These are phyloP conservation scores for Buphagus erythrorhynchus DNA, from an alignment of 2,797 vertebrate species.

Conservation along the genomic window DNA sequence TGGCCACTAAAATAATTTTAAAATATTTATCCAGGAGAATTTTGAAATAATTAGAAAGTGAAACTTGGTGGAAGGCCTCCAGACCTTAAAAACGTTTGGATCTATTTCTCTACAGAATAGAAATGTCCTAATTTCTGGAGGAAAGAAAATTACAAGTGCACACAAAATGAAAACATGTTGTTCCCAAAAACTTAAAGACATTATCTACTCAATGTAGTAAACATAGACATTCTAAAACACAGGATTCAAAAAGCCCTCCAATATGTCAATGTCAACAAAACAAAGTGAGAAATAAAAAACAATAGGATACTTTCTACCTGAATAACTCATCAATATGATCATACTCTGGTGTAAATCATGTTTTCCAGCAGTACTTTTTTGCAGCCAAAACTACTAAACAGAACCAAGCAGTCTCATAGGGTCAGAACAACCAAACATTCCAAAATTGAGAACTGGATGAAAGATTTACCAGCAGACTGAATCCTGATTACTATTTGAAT, in stretches of 20 bases:
- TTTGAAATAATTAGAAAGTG: not conserved
- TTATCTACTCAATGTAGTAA: not conserved
- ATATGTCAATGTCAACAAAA: not conserved
- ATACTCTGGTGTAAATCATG: not conserved
- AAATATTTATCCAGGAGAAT: not conserved
- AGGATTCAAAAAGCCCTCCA: not conserved
- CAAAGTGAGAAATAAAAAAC: not conserved
- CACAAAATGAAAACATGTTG: not conserved
- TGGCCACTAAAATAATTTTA: not conserved
- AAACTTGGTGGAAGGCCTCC: not conserved
- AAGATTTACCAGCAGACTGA: not conserved
- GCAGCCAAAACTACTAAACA: not conserved
- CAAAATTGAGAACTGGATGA: not conserved
- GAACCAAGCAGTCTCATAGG: not conserved
- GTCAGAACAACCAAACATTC: not conserved
- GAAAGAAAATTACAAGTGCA: not conserved
- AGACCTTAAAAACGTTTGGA: not conserved
- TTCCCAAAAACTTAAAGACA: not conserved
- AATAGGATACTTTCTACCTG: not conserved
- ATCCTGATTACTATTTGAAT: not conserved
- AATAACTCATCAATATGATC: not conserved
- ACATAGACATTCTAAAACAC: not conserved
- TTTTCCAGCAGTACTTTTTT: not conserved
- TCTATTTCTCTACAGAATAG: not conserved
- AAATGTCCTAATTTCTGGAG: not conserved